Conservation (phyloP, 2,797 vertebrate species). For the Rhyacichthys aspro region DNA sequence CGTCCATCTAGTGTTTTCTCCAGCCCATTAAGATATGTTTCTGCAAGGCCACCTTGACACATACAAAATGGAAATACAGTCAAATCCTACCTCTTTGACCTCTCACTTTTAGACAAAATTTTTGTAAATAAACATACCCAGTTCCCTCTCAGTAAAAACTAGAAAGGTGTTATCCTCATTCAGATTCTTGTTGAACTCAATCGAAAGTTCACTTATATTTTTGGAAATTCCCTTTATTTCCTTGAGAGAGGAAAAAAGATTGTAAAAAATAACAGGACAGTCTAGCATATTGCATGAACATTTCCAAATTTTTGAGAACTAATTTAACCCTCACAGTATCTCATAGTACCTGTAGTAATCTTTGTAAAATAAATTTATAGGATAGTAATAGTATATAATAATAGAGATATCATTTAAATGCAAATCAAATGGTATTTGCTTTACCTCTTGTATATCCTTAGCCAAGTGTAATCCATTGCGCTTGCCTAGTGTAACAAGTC, state of each 20-base stretch:
- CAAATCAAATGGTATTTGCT: not conserved
- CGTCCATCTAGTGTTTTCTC: conserved; percentile 80
- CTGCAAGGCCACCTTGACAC: conserved; percentile 85
- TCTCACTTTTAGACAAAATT: not conserved
- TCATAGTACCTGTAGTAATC: too few relatives aligned
- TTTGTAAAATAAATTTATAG: too few relatives aligned
- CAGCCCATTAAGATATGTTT: conserved; percentile 87
- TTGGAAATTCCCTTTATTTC: conserved; percentile 91
- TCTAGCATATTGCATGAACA: not conserved
- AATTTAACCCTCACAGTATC: too few relatives aligned
- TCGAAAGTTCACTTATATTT: conserved; percentile 89
- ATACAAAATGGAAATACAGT: not conserved
- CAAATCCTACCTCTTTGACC: not conserved
- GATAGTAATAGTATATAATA: too few relatives aligned
- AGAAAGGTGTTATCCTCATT: conserved; percentile 90
- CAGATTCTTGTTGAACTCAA: conserved; percentile 94
- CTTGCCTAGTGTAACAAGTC: conserved; percentile 87
- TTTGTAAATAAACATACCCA: conserved; percentile 73
- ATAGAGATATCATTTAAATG: too few relatives aligned
- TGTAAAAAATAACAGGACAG: not conserved
- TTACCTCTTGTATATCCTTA: conserved; percentile 86
- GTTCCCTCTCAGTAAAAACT: conserved; percentile 85
- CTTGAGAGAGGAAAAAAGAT: conserved; percentile 61
- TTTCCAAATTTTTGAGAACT: not conserved
- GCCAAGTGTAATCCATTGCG: conserved; percentile 92